Evolutionary conservation across 2,113 vertebrate species (phyloP).

Genomic region (Tragelaphus strepsiceros): DNA sequence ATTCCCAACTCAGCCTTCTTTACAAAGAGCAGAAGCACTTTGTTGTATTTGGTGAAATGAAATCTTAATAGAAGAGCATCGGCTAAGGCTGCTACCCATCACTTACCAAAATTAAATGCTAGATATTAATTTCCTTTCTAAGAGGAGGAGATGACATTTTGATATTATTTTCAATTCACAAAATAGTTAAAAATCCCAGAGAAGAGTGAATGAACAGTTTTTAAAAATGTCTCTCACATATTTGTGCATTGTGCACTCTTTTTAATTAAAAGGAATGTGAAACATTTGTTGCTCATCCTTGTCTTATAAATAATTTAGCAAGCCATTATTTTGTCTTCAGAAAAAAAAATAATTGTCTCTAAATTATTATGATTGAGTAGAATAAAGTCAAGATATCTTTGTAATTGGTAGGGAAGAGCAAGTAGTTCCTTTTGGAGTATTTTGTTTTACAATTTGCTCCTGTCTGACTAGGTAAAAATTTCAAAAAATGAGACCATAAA

Average conservation of each 20-base stretch:
- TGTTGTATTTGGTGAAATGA: constrained; percentile 82
- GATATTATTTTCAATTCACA: constrained; percentile 58
- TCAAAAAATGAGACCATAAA: background rate
- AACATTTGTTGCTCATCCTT: constrained; percentile 26
- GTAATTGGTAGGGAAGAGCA: background rate
- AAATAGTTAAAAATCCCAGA: constrained; percentile 51
- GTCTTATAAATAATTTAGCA: constrained; percentile 31
- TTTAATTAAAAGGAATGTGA: constrained; percentile 45
- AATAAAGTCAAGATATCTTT: constrained; percentile 42
- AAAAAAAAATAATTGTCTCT: constrained; percentile 17
- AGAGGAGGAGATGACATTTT: constrained; percentile 63
- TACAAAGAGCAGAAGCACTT: constrained; percentile 77
- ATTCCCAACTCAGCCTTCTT: constrained; percentile 61
- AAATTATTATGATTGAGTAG: constrained; percentile 34
- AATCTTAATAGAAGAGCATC: constrained; percentile 67
- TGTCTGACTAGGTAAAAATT: background rate
- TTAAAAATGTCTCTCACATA: background rate
- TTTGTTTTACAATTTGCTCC: background rate
- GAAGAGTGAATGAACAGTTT: constrained; percentile 16
- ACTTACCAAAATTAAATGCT: constrained; percentile 76
- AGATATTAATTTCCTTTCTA: constrained; percentile 69
- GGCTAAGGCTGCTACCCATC: constrained; percentile 50
- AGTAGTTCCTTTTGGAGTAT: background rate
- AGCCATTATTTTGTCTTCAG: constrained; percentile 39
- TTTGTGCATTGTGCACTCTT: background rate